Evolutionary conservation across 2,797 vertebrate genomes (phyloP), one percentile per base, ranked within the genome.

Genomic region (Siniperca obscura): DNA sequence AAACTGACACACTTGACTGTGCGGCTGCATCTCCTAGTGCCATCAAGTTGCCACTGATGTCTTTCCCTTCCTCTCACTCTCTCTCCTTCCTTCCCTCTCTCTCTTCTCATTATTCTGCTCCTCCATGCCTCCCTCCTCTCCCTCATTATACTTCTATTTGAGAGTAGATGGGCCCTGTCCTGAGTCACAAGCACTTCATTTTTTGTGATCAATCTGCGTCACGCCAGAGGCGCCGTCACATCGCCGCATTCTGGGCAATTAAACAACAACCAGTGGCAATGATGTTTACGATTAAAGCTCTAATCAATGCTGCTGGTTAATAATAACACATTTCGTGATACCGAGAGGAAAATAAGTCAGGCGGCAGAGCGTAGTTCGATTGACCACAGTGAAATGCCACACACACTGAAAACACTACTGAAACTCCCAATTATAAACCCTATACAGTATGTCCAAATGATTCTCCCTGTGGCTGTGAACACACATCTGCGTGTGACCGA

Each of bases 81-180:
- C 62, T 48, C 76, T 83, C 78, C n/a, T 19, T 40, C 55, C 10
- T 36, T 65, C 53, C 36, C 52, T 44, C 56, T 70, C 66, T 69
- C 74, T 74, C 36, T 50, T 44, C 76, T 85, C 77, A 70, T 88
- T 92, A 86, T 81, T 77, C 80, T 56, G 55, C 70, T 67, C 27
- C 42, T 72, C 52, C 56, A 19, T 42, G 60, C 55, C 68, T 59
- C 21, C 72, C 53, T 78, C 65, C 61, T 71, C 60, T 84, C 27
- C 44, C 80, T 90, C 76, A 82, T 90, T 91, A 90, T 34, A n/a
- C 67, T 61, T 86, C 78, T 74, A 82, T 90, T 71, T 83, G 60
- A 80, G 61, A 82, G 79, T 40, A 82, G 76, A 89, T 66, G 70
- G 80, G 59, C 74, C 67, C 68, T 70, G 83, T 80, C 78, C 76